These are phyloP conservation scores for Phortica okadai DNA, from an alignment of 2,888 invertebrate species.

Conservation along the genomic window DNA sequence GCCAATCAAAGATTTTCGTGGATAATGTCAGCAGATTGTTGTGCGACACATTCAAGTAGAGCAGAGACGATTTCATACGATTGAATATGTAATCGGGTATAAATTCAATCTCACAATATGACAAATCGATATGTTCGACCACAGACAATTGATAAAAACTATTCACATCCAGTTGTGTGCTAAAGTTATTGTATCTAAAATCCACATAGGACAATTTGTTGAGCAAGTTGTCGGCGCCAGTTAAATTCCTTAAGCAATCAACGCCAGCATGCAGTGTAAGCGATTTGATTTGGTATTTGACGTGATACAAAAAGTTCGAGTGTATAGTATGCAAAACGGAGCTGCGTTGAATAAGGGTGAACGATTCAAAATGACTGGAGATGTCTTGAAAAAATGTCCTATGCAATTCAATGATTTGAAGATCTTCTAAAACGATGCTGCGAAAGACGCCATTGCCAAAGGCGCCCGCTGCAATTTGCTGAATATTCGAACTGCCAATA, in stretches of 20 bases:
- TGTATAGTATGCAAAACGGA: constrained; percentile 44
- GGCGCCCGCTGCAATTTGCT: constrained; percentile 55
- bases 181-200: constrained; percentile 66
- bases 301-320: constrained; percentile 56
- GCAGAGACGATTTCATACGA: constrained; percentile 51
- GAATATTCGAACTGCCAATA: constrained; percentile 57
- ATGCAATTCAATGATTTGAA: constrained; percentile 49
- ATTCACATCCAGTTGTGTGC: constrained; percentile 38
- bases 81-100: constrained; percentile 62
- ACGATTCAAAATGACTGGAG: constrained; percentile 40
- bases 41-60: constrained; percentile 61
- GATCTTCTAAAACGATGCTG: constrained; percentile 57
- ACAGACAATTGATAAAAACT: constrained; percentile 60
- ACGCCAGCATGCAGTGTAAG: constrained; percentile 58
- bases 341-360: constrained; percentile 58
- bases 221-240: constrained; percentile 52
- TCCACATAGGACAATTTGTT: constrained; percentile 58
- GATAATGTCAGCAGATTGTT: constrained; percentile 61
- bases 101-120: constrained; percentile 57
- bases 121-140: constrained; percentile 61
- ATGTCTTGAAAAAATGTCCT: constrained; percentile 56
- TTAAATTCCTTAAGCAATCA: constrained; percentile 56
- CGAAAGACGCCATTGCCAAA: constrained; percentile 58
- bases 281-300: constrained; percentile 60
- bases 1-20: constrained; percentile 57